A percentile compares a stretch with the other conserved stretches of the same genome.
Conservation (phyloP, 2,113 vertebrate species). For the Perognathus longimembris region DNA sequence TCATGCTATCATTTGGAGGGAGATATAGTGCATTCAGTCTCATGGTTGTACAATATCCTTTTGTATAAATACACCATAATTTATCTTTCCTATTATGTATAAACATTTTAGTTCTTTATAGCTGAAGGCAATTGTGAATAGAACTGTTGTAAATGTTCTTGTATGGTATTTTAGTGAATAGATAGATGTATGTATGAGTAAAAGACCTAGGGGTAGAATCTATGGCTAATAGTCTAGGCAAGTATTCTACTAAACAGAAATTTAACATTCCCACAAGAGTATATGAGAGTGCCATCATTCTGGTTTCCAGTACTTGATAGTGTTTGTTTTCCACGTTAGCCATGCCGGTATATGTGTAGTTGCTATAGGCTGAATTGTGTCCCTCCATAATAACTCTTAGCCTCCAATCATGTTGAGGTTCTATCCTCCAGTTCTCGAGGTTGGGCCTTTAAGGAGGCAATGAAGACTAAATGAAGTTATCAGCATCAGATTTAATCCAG, state of each 20-base stretch:
- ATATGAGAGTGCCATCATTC: not conserved
- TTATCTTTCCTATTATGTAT: not conserved
- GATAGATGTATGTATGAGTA: not conserved
- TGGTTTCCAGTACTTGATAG: conserved; percentile 4
- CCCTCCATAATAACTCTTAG: no score
- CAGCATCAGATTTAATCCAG: not conserved
- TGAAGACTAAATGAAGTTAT: not conserved
- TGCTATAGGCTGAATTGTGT: conserved; percentile 28
- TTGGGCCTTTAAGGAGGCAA: not conserved
- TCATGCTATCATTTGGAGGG: not conserved
- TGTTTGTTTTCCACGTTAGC: conserved; percentile 31
- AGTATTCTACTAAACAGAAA: not conserved
- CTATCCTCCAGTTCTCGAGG: not conserved
- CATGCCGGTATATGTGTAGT: not conserved
- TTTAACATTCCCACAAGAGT: conserved; percentile 2
- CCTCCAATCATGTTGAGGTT: not conserved
- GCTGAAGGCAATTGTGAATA: not conserved
- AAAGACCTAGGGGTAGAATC: conserved; percentile 1
- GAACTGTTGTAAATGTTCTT: not conserved
- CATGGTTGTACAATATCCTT: not conserved
- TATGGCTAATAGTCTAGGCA: not conserved
- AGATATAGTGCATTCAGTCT: not conserved
- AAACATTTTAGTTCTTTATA: conserved; percentile 35
- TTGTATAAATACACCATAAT: not conserved
- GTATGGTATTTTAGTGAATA: not conserved